These are phyloP conservation scores for Tyrannus savana DNA, from an alignment of 2,113 vertebrate genomes.

Conservation along the genomic window DNA sequence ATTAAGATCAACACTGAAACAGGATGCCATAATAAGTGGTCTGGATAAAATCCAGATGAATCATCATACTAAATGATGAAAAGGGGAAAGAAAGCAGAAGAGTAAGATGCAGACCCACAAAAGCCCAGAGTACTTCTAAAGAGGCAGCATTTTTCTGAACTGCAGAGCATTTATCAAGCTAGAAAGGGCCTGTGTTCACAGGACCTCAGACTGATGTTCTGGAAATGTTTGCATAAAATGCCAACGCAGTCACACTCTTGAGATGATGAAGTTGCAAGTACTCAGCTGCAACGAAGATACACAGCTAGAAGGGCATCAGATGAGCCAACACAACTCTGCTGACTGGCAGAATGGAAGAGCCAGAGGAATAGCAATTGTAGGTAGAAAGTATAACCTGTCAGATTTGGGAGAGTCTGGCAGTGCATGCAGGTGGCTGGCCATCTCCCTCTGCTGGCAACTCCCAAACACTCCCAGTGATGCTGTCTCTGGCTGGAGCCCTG, in stretches of 20 bases:
- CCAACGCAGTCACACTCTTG: background rate
- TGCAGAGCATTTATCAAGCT: background rate
- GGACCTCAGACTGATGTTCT: background rate
- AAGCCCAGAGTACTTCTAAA: background rate
- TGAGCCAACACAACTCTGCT: background rate
- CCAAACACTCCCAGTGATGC: background rate
- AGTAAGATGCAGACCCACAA: background rate
- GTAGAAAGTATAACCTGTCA: background rate
- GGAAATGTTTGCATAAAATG: background rate
- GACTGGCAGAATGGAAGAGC: background rate
- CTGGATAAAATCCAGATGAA: background rate
- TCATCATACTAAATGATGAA: background rate
- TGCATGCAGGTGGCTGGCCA: background rate
- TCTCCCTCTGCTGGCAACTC: slow-evolving; percentile 39
- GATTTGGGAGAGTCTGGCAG: background rate
- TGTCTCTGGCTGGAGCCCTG: background rate
- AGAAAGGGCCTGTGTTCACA: background rate
- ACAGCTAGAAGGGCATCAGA: background rate
- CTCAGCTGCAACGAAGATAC: background rate
- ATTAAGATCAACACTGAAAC: background rate
- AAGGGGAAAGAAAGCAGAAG: background rate
- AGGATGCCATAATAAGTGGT: background rate
- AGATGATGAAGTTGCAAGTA: background rate
- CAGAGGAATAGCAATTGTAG: background rate
- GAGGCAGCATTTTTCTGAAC: background rate